Evolutionary conservation across 2,113 vertebrate species (phyloP), one percentile per base, ranked within the genome.

Genomic region (Dicentrarchus labrax): DNA sequence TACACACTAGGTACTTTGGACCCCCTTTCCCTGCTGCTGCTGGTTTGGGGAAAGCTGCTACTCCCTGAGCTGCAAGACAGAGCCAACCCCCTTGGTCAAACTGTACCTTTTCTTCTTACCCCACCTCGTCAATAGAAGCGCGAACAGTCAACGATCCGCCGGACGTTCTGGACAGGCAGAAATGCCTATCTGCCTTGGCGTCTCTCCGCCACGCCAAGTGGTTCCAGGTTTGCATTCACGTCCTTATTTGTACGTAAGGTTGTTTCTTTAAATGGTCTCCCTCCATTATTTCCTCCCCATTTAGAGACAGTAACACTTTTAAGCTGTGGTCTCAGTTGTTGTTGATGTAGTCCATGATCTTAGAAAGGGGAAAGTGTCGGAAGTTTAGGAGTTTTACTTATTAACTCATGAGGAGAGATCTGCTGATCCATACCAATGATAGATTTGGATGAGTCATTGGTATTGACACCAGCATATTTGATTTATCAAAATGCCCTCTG

Each of bases 111-210:
- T 98, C 97, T 98, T 98, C 97, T 99, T 98, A 97, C 97, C 96
- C 96, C 96, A 95, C 96, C 97, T 97, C 97, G 97, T 96, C 96
- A 97, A 95, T 98, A 99, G 98, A 99, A 97, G 96, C 96, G 97
- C 97, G 95, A 95, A 96, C 97, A 96, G 96, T 96, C 97, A 96
- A 92, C 97, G 97, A 97, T 95, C 97, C 97, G 96, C 97, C 97
- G 97, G 98, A 99, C 94, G 97, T 98, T 96, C 97, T 99, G 98
- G 98, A 99, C 97, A 98, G 97, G 97, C 98, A 98, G 97, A 99
- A 99, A 98, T 99, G 98, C 96, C 98, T 99, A 95, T 96, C 97
- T 96, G 97, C 98, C 96, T 97, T 99, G 97, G 98, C 98, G 96
- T 98, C 98, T 95, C 97, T 99, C 95, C 98, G 98, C 94, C 98